A percentile compares a stretch with the other conserved stretches of the same genome.
Conservation (phyloP, 2,888 invertebrate genomes). For the Machimus atricapillus region DNA sequence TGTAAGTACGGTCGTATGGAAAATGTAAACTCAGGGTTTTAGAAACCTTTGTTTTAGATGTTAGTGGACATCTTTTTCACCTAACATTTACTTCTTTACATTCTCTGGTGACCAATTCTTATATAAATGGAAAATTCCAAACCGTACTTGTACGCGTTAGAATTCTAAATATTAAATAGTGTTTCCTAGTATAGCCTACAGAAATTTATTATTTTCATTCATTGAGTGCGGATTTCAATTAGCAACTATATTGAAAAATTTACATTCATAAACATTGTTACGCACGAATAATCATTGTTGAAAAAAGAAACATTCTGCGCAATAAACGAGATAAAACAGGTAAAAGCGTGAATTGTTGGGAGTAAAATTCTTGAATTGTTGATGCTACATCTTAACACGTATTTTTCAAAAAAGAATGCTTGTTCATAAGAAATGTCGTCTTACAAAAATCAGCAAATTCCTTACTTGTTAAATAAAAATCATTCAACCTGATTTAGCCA, state of each 20-base stretch:
- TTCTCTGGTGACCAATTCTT: no score
- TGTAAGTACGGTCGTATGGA: not conserved
- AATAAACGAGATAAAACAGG: not conserved
- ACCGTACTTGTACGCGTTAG: not conserved
- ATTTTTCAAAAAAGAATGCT: not conserved
- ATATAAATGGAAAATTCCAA: not conserved
- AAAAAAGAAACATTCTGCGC: not conserved
- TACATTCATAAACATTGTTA: not conserved
- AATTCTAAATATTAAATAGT: not conserved
- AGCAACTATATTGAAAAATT: not conserved
- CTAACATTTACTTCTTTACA: not conserved
- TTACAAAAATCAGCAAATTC: not conserved
- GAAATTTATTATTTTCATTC: not conserved
- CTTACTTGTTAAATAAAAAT: not conserved
- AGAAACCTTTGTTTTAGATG: not conserved
- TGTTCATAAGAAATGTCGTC: not conserved
- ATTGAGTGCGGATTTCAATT: not conserved
- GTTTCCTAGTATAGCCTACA: not conserved
- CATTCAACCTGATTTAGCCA: not conserved
- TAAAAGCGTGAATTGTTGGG: not conserved
- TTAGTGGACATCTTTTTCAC: not conserved
- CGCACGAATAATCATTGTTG: not conserved
- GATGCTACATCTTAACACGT: not conserved
- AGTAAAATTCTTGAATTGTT: not conserved
- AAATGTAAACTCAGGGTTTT: not conserved